Evolutionary conservation across 2,888 invertebrate species (phyloP), one percentile per base, ranked within the genome.

Genomic region (Eupelmus urozonus): DNA sequence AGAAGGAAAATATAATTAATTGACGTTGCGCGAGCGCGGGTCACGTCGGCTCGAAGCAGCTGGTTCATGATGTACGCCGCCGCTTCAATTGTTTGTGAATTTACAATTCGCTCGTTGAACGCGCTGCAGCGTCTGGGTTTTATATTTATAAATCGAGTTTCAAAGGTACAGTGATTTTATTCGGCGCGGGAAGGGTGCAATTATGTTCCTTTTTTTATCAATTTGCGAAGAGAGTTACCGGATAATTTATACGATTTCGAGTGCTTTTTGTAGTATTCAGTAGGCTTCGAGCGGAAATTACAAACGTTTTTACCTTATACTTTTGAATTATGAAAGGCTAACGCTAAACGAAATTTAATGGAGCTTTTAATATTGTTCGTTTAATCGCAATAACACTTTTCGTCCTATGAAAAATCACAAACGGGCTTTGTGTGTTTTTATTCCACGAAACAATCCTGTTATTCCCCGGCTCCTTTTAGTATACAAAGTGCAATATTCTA

Each of bases 1-100:
- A 3, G 49, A 63, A 69, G 55, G 55, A 60, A 71, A 75, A 79
- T 78, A 77, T 77, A 77, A 77, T 77, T 77, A 77, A 77, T 71
- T 77, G 66, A 57, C 40, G 20, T 57, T 73, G 55, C 40, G 67
- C 18, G 42, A 45, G 27, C 34, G 11, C 23, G 29, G 62, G 42
- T 67, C 13, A 34, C 40, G 11, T 34, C 9, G 20, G 29, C 1
- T 18, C 4, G 42, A 16, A 18, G 62, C 42, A 34, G 34, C 63
- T 63, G 62, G n/a, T 66, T 74, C 59, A 40, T 9, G 34, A 5
- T 5, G 3, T 67, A 23, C 49, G 60, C 53, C 4, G 51, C 16
- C 57, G 0, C 2, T 23, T 27, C n/a, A 40, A 70, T 51, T 70
- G 34, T 70, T 76, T 65, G 49, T 27, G 70, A 67, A 67, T 75